These are phyloP conservation scores for Pyxicephalus adspersus DNA, from an alignment of 2,113 vertebrate genomes.

Conservation along the genomic window DNA sequence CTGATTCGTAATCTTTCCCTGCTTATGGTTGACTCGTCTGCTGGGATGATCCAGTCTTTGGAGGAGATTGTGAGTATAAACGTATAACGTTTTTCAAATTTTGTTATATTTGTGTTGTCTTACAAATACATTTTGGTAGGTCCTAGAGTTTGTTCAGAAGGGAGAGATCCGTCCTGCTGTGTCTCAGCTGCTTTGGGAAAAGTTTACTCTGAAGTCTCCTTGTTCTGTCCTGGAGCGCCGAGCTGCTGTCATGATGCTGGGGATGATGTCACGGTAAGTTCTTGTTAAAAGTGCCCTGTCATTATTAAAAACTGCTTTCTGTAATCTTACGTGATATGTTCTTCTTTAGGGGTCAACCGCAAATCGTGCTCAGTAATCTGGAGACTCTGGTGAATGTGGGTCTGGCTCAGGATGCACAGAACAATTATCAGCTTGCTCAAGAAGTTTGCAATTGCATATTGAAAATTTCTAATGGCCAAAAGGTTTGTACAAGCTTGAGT, in stretches of 20 bases:
- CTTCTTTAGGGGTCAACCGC: constrained; percentile 82
- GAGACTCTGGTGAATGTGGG: constrained; percentile 85
- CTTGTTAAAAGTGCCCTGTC: not conserved
- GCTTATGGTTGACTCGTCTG: constrained; percentile 85
- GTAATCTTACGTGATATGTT: constrained; percentile 4
- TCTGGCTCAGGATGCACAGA: constrained; percentile 80
- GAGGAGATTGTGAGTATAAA: constrained; percentile 90
- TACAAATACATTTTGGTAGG: constrained; percentile 64
- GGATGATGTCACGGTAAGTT: constrained; percentile 90
- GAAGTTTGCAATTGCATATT: constrained; percentile 83
- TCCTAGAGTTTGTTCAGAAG: constrained; percentile 89
- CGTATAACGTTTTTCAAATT: no score
- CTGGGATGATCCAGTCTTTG: constrained; percentile 87
- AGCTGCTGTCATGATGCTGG: constrained; percentile 86
- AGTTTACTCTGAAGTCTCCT: constrained; percentile 80
- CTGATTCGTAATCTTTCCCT: constrained; percentile 87
- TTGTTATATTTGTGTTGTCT: no score
- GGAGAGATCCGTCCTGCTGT: constrained; percentile 82
- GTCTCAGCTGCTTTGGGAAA: constrained; percentile 89
- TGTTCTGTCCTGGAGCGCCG: constrained; percentile 76
- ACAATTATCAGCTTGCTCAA: constrained; percentile 85
- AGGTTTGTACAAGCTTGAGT: constrained; percentile 64
- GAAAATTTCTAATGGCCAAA: constrained; percentile 78
- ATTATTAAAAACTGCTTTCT: not conserved
- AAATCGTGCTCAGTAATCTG: constrained; percentile 92